Evolutionary conservation across 2,113 vertebrate genomes (phyloP), one percentile per base, ranked within the genome.

Genomic region (Puma concolor): DNA sequence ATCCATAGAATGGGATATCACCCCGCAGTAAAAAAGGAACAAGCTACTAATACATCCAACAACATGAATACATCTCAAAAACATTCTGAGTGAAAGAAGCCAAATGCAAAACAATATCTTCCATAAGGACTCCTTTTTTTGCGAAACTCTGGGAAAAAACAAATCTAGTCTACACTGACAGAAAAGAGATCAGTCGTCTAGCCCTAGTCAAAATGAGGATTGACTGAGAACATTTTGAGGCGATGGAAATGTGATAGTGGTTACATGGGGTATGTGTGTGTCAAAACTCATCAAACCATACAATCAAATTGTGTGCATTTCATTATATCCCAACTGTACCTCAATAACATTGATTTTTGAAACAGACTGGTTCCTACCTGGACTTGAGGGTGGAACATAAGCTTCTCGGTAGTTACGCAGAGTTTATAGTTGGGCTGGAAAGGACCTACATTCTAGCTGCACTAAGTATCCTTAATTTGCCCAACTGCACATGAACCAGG

Each of bases 341-440:
- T 92, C 69, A 66, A 33, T 89, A 92, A 83, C 66, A 69, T 29
- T 92, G 23, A n/a, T 36, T 50, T 94, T 90, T 72, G 81, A 72
- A 76, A 86, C 71, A 64, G 11, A 60, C 44, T 63, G 14, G 38
- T 50, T 60, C 5, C 16, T 63, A 44, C 19, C 9, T 86, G 67
- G 54, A 89, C 63, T 80, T 81, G 11, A 91, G 50, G 14, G 21
- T 29, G 80, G 50, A 91, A 54, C 16, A 79, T 2, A 64, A 71
- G 10, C 71, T 85, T 94, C 38, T 76, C 23, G n/a, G 36, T 41
- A 79, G 7, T 41, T n/a, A 79, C 15, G 16, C 23, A 60, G 64
- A 83, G 17, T 64, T 64, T 44, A 44, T 17, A 88, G 11, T 77
- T 48, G 5, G 50, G 33, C 14, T 60, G 38, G 64, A 66, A 57